These are phyloP conservation scores for Desmodus rotundus DNA, from an alignment of 2,113 vertebrate species.

Conservation along the genomic window DNA sequence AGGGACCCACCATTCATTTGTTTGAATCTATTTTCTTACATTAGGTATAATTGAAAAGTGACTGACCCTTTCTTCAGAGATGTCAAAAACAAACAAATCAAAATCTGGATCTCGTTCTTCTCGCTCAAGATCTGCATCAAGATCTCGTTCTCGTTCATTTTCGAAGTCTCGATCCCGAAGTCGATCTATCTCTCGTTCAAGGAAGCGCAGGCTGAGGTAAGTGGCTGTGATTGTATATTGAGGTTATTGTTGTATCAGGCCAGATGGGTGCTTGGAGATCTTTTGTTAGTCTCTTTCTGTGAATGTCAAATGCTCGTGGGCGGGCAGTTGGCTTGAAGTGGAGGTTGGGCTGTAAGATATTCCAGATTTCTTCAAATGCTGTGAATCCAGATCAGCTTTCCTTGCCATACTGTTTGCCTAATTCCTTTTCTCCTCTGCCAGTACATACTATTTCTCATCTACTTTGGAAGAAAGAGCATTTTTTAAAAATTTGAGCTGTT, in stretches of 20 bases:
- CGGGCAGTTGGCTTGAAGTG: background rate
- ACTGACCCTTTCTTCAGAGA: slow-evolving; percentile 76
- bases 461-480: slow-evolving; percentile 41
- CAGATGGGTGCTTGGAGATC: background rate
- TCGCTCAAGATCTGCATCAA: slow-evolving; percentile 89
- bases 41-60: slow-evolving; percentile 74
- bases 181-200: slow-evolving; percentile 91
- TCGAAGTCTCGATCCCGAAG: slow-evolving; percentile 91
- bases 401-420: slow-evolving; percentile 5
- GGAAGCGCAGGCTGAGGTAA: slow-evolving; percentile 94
- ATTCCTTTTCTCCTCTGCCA: slow-evolving; percentile 40
- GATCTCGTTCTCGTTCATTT: slow-evolving; percentile 91
- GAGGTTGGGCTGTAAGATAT: background rate
- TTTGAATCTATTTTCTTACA: slow-evolving; percentile 43
- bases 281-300: slow-evolving; percentile 19
- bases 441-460: background rate
- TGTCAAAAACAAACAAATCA: slow-evolving; percentile 95
- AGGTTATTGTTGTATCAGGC: background rate
- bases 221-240: background rate
- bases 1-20: background rate
- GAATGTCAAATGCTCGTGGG: background rate
- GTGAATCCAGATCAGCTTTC: background rate
- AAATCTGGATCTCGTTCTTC: slow-evolving; percentile 92
- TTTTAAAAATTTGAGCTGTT: slow-evolving; percentile 30
- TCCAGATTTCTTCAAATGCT: background rate